Evolutionary conservation across 2,113 vertebrate genomes (phyloP).

Genomic region (Xiphophorus couchianus): DNA sequence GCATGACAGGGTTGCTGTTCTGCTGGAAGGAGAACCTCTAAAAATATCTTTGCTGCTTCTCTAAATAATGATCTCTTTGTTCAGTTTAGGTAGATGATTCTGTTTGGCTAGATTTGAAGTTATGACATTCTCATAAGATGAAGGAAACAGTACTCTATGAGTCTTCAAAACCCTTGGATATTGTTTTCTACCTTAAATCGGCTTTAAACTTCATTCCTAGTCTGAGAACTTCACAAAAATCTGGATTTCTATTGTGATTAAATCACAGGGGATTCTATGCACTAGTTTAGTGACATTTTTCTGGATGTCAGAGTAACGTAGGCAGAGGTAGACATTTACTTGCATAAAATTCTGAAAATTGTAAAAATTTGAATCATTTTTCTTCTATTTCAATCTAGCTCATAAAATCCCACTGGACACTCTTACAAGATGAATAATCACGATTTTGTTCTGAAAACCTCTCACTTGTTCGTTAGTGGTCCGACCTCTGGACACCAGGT

Average conservation of each 20-base stretch:
- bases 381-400: not conserved
- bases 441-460: not conserved
- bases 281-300: not conserved
- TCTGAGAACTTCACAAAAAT: not conserved
- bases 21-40: not conserved
- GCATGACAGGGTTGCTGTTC: no score
- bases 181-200: not conserved
- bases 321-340: no score
- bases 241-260: not conserved
- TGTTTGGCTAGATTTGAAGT: not conserved
- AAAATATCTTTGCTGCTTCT: not conserved
- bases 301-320: no score
- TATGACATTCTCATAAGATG: not conserved
- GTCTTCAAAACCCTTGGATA: not conserved
- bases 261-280: not conserved
- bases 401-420: not conserved
- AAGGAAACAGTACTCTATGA: not conserved
- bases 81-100: not conserved
- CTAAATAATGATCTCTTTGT: not conserved
- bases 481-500: constrained; percentile 92
- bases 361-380: constrained; percentile 8
- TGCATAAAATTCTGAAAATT: not conserved
- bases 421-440: not conserved
- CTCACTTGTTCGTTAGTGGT: constrained; percentile 96
- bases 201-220: not conserved